These are phyloP conservation scores for Leptinotarsa undecemlineata DNA, from an alignment of 1,140 invertebrate species.

Conservation along the genomic window DNA sequence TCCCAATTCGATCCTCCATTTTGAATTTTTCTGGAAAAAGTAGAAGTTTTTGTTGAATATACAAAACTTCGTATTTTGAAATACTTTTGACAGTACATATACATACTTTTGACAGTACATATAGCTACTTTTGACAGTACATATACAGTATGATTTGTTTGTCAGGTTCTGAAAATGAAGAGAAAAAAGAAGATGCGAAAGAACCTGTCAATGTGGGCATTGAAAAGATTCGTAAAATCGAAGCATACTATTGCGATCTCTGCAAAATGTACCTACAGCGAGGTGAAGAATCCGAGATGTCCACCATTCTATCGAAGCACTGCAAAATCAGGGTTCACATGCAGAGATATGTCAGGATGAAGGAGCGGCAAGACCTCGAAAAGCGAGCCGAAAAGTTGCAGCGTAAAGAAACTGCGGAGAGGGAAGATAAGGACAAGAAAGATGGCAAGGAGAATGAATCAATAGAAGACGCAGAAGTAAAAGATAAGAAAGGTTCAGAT, in stretches of 20 bases:
- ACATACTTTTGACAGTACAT: background rate
- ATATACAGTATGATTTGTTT: background rate
- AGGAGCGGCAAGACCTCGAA: slow-evolving; percentile 56
- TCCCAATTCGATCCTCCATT: too few species aligned
- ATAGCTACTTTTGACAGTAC: background rate
- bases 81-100: background rate
- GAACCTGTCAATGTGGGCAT: slow-evolving; percentile 75
- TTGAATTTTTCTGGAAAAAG: too few species aligned
- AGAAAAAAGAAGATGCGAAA: slow-evolving; percentile 42
- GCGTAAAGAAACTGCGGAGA: slow-evolving; percentile 56
- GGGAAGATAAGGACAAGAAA: slow-evolving; percentile 41
- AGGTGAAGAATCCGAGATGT: slow-evolving; percentile 61
- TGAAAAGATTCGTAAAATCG: slow-evolving; percentile 74
- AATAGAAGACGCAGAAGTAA: slow-evolving; percentile 34
- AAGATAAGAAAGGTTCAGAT: slow-evolving; percentile 36
- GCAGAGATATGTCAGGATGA: slow-evolving; percentile 65
- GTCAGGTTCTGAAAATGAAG: slow-evolving; percentile 57
- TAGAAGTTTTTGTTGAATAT: background rate
- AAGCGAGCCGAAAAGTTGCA: slow-evolving; percentile 70
- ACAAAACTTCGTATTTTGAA: background rate
- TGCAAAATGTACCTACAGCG: slow-evolving; percentile 73
- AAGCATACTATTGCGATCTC: slow-evolving; percentile 73
- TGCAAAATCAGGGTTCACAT: slow-evolving; percentile 72
- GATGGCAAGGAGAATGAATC: slow-evolving; percentile 25
- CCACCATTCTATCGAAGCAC: slow-evolving; percentile 66